Conservation (phyloP, 2,888 invertebrate species). For the Platycnemis pennipes region DNA sequence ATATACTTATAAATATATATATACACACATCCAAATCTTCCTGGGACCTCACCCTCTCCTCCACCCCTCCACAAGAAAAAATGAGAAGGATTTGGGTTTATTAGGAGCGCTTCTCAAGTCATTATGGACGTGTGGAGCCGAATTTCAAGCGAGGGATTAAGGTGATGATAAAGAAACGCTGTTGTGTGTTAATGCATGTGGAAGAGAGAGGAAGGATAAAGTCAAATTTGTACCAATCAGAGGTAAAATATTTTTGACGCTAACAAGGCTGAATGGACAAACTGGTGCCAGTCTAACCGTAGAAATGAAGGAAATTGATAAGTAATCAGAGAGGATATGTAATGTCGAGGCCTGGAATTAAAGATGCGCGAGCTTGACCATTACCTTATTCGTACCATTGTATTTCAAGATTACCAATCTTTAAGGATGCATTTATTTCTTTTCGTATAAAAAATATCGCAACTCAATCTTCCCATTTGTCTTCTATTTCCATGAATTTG, state of each 20-base stretch:
- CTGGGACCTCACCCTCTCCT: neutral
- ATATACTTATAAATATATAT: too few species aligned
- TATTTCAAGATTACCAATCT: too few species aligned
- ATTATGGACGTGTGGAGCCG: conserved; percentile 35
- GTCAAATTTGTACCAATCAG: neutral
- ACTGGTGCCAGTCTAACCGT: neutral
- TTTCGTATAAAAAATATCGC: too few species aligned
- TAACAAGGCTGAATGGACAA: neutral
- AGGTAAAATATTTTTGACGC: neutral
- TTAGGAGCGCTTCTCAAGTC: neutral
- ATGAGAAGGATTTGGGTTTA: neutral
- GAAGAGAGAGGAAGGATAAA: neutral
- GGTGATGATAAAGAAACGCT: conserved; percentile 11
- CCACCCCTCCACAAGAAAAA: too few species aligned
- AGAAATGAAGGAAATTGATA: neutral
- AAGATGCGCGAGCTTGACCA: too few species aligned
- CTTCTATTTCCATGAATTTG: too few species aligned
- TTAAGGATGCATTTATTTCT: too few species aligned
- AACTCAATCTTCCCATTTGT: too few species aligned
- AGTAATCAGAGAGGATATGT: too few species aligned
- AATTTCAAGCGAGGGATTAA: conserved; percentile 6
- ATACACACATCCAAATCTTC: neutral
- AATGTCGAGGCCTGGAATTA: too few species aligned
- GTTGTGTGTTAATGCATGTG: neutral
- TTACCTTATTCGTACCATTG: too few species aligned